Base-by-base conservation (phyloP, 2,797 vertebrate species). In the Pangasius macronema region DNA sequence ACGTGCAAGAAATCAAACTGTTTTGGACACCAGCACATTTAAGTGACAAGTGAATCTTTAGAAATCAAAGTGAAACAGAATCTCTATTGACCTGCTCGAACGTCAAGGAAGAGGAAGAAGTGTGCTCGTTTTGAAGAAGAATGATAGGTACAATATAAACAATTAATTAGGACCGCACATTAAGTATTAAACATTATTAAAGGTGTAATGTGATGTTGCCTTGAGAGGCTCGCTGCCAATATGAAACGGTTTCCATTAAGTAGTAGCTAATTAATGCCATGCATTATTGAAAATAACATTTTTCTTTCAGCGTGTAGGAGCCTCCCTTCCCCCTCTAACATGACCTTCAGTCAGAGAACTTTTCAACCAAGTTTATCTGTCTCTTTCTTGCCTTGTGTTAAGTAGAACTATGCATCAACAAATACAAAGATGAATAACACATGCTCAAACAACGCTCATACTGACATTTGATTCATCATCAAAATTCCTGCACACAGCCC, bases 161-260 rank as follows among this genome's bases (percentile, higher is more conserved):
- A 94, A 94, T 95, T 94, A 92, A 95, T 95, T 93, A 95, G 90
- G 89, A 87, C 87, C 90, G 84, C 70, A 89, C 88, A 93, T 95
- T 95, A 95, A 95, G 92, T 93, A 94, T 94, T 95, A 93, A 95
- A 94, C 91, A 42, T 88, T 93, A 94, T 94, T 95, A 94, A 95
- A 92, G 92, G 92, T 93, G 93, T 94, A 94, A 93, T 94, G 94
- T 92, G 94, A 94, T 94, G 94, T 94, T 89, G 91, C 92, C 94
- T 91, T 91, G 90, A 95, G 93, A 94, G 90, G 89, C 91, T 88
- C 81, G 36, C 86, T 92, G 92, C 91, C 91, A 83, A 93, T 91
- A 90, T 92, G 93, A 94, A 93, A 93, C 90, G 61, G 81, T 94
- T 94, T 95, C 93, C 93, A 95, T 95, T 95, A 95, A 95, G 91